phyloP scores from a whole-genome alignment of 2,797 vertebrate genomes.

The Spea hammondii region DNA sequence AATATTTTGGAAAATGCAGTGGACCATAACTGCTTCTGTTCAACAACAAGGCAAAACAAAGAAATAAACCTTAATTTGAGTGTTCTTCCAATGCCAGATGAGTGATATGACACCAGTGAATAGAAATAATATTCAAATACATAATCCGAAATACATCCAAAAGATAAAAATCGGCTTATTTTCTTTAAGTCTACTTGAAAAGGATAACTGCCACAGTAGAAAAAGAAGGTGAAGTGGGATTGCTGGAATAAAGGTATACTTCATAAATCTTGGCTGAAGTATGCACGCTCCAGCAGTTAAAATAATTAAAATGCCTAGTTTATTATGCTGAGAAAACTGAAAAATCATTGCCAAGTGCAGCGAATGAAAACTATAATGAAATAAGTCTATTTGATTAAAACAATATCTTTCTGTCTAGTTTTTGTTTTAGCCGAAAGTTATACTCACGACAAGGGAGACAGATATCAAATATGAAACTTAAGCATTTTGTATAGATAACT shows the following conservation, averaged over 20 bases:
- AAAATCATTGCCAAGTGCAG: slow-evolving; percentile 24
- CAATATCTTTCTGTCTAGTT: slow-evolving; percentile 14
- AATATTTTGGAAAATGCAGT: too few relatives aligned
- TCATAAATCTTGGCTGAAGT: slow-evolving; percentile 34
- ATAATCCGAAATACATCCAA: too few relatives aligned
- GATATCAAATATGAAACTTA: slow-evolving; percentile 6
- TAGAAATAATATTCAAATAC: too few relatives aligned
- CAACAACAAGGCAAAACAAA: too few relatives aligned
- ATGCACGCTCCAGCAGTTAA: slow-evolving; percentile 44
- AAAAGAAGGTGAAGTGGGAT: slow-evolving; percentile 8
- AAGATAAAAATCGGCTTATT: too few relatives aligned
- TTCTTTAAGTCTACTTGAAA: not conserved
- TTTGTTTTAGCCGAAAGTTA: not conserved
- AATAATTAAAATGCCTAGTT: slow-evolving; percentile 47
- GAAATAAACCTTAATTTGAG: too few relatives aligned
- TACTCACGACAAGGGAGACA: not conserved
- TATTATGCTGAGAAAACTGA: slow-evolving; percentile 30
- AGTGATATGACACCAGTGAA: too few relatives aligned
- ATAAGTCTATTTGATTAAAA: slow-evolving; percentile 40
- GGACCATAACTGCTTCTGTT: too few relatives aligned
- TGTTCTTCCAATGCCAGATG: too few relatives aligned
- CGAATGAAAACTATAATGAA: slow-evolving; percentile 32
- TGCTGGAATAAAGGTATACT: slow-evolving; percentile 37
- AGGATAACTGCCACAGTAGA: not conserved
- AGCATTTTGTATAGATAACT: not conserved